A percentile compares a stretch with the other conserved stretches of the same genome.
Evolutionary conservation across 2,797 vertebrate genomes (phyloP).

Genomic region (Poeciliopsis infans): DNA sequence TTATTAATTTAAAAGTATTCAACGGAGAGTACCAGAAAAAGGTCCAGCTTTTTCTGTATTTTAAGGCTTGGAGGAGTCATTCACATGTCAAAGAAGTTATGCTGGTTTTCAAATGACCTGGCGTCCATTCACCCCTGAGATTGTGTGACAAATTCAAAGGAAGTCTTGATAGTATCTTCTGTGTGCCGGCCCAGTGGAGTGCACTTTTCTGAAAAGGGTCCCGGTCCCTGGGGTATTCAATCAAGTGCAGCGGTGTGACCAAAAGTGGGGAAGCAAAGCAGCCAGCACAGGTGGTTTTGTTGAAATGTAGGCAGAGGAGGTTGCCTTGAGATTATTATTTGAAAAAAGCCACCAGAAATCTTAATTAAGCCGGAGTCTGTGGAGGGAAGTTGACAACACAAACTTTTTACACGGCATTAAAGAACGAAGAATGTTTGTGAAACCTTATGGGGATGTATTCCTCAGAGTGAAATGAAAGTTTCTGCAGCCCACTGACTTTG

Average conservation of each 20-base stretch:
- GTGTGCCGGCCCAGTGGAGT: conserved; percentile 51
- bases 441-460: not conserved
- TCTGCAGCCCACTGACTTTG: not conserved
- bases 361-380: not conserved
- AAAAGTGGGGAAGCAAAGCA: conserved; percentile 22
- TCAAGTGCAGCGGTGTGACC: conserved; percentile 42
- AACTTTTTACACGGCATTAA: not conserved
- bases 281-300: conserved; percentile 3
- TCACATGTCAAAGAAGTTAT: not conserved
- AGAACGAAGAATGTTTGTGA: not conserved
- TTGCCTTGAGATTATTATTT: conserved; percentile 5
- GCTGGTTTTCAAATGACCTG: not conserved
- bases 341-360: conserved; percentile 2
- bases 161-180: conserved; percentile 17
- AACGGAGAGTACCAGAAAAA: not conserved
- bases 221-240: conserved; percentile 38
- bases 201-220: conserved; percentile 64
- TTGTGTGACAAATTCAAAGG: conserved; percentile 24
- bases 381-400: not conserved
- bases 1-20: not conserved
- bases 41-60: not conserved
- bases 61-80: not conserved
- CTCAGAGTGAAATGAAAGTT: not conserved
- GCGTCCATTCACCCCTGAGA: not conserved
- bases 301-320: not conserved